Evolutionary conservation across 2,113 vertebrate species (phyloP), one percentile per base, ranked within the genome.

Genomic region (Anarrhichthys ocellatus): DNA sequence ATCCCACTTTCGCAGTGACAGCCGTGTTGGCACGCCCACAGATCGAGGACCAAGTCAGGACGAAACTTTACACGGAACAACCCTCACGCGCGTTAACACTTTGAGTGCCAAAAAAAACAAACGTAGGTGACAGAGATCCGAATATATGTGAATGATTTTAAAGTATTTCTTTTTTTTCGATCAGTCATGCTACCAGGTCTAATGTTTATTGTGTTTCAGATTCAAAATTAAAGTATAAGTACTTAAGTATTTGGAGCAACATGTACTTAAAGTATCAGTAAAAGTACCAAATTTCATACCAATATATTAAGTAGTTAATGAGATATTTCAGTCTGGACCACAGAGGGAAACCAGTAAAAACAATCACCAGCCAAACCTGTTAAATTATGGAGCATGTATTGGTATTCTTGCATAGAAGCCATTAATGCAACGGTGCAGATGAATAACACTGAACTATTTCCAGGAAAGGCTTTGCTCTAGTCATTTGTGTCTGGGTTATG

Each of bases 1-100:
- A 70, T 59, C 64, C 34, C 66, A 9, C 27, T 68, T 70, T 59
- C 70, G 50, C 85, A 0, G 20, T 52, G 52, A 80, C 80, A 52
- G 61, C 14, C 3, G 58, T 7, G n/a, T 27, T 34, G 81, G 5
- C 66, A 80, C 91, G 89, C 92, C 89, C 87, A 86, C 85, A 73
- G 27, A n/a, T 61, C 64, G 11, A 64, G 36, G 38, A 65, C 7
- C 58, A 8, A 74, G 76, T 74, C n/a, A 8, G 32, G 48, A 58
- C 3, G 61, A 82, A 75, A 80, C 87, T 88, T 88, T 67, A 80
- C 40, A 66, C 75, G 1, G 56, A 67, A n/a, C 63, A 27, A 9
- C 50, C 17, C 38, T 5, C 14, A 29, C 32, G 1, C 10, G 0
- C 8, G 22, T 92, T 89, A 91, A 92, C 88, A 0, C 68, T 85